Evolutionary conservation across 64 coral and sea anemone species (phyloP).

Genomic region (Actinia equina): DNA sequence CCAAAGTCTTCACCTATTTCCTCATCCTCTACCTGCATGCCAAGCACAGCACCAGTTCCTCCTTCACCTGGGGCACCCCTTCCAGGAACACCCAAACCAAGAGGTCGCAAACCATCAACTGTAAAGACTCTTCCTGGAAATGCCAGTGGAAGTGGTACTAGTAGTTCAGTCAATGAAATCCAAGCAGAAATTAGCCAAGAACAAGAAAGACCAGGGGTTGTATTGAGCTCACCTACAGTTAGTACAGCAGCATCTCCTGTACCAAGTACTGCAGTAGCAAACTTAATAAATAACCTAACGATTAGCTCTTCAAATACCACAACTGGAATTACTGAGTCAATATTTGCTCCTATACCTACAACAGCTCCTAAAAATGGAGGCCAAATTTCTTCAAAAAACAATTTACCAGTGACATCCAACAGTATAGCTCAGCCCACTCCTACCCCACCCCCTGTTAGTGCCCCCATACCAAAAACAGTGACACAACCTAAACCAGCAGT

Average conservation of each 20-base stretch:
- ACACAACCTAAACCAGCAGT: slow-evolving; percentile 23
- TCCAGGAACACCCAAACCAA: slow-evolving; percentile 63
- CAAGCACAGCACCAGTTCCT: slow-evolving; percentile 8
- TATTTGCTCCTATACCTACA: not conserved
- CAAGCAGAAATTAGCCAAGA: not conserved
- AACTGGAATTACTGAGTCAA: not conserved
- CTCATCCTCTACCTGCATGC: not conserved
- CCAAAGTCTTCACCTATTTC: not conserved
- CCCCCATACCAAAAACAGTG: slow-evolving; percentile 11
- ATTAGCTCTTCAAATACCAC: slow-evolving; percentile 11
- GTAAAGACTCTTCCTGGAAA: slow-evolving; percentile 48
- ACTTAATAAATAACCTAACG: slow-evolving; percentile 30
- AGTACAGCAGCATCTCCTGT: slow-evolving; percentile 16
- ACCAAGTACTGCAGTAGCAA: slow-evolving; percentile 19
- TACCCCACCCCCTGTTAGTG: slow-evolving; percentile 21
- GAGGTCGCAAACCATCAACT: slow-evolving; percentile 66
- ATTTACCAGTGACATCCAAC: not conserved
- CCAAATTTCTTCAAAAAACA: not conserved
- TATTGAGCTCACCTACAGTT: slow-evolving; percentile 9
- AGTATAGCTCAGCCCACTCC: slow-evolving; percentile 7
- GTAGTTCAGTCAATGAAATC: not conserved
- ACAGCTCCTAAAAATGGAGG: not conserved
- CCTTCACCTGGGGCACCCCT: not conserved
- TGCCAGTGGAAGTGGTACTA: not conserved
- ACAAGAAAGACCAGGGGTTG: not conserved